These are phyloP conservation scores for Agelastica alni DNA, from an alignment of 2,888 invertebrate species.

Conservation along the genomic window DNA sequence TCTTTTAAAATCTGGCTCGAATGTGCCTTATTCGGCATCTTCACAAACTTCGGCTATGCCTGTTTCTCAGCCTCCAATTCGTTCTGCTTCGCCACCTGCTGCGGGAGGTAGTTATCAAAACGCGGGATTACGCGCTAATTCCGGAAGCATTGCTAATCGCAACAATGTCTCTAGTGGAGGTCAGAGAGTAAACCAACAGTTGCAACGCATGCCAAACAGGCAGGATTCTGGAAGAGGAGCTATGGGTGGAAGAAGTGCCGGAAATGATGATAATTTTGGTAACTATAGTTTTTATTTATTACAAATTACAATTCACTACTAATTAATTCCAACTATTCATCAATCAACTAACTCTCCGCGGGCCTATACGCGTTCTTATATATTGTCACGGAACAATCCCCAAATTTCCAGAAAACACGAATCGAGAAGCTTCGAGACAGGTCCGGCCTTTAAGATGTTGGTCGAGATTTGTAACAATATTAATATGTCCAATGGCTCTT, in stretches of 20 bases:
- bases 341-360: too few relatives aligned
- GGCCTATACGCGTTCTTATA: too few relatives aligned
- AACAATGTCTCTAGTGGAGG: constrained; percentile 30
- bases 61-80: constrained; percentile 2
- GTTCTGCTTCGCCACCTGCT: constrained; percentile 9
- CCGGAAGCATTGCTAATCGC: constrained; percentile 11
- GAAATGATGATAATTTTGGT: constrained; percentile 47
- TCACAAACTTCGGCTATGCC: constrained; percentile 11
- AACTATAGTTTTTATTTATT: too few relatives aligned
- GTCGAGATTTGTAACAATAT: too few relatives aligned
- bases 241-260: constrained; percentile 31
- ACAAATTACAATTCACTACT: too few relatives aligned
- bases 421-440: too few relatives aligned
- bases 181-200: constrained; percentile 33
- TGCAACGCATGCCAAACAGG: constrained; percentile 42
- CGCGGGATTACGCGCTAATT: constrained; percentile 20
- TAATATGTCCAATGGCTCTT: too few relatives aligned
- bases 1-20: constrained; percentile 66
- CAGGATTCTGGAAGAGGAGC: constrained; percentile 46
- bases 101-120: constrained; percentile 10
- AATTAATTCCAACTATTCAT: too few relatives aligned
- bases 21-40: constrained; percentile 31
- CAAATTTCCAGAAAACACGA: too few relatives aligned
- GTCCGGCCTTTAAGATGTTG: too few relatives aligned
- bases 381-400: too few relatives aligned